These are phyloP conservation scores for Irena cyanogastra DNA, from an alignment of 2,113 vertebrate species.

Conservation along the genomic window DNA sequence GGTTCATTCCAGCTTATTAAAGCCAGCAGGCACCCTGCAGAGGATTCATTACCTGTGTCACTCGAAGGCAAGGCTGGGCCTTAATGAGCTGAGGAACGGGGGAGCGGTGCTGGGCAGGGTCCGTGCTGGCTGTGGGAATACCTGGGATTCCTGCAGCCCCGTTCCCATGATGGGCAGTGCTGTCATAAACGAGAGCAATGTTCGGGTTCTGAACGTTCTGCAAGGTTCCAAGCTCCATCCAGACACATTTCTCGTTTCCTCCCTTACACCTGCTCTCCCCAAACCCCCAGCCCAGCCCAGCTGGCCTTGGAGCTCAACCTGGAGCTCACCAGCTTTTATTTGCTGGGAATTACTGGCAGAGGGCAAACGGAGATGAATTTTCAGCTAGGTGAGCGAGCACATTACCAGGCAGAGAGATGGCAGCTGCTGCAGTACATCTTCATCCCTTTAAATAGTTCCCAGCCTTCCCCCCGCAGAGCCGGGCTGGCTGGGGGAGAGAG, in stretches of 20 bases:
- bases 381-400: not conserved
- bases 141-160: not conserved
- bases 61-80: conserved; percentile 39
- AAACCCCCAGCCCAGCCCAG: not conserved
- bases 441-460: conserved; percentile 49
- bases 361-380: conserved; percentile 33
- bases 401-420: not conserved
- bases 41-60: conserved; percentile 70
- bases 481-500: conserved; percentile 26
- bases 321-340: not conserved
- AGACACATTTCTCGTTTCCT: not conserved
- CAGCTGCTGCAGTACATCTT: conserved; percentile 38
- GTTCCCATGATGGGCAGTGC: rapidly evolving
- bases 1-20: conserved; percentile 70
- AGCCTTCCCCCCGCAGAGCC: not conserved
- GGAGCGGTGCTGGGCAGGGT: not conserved
- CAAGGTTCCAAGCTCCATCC: not conserved
- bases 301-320: not conserved
- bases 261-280: not conserved
- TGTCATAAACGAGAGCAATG: not conserved
- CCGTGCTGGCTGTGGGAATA: not conserved
- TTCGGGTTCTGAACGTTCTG: not conserved
- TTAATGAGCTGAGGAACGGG: conserved; percentile 36
- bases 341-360: not conserved
- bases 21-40: conserved; percentile 59